Evolutionary conservation across 2,888 invertebrate genomes (phyloP).

Genomic region (Branchipolynoe longqiensis): DNA sequence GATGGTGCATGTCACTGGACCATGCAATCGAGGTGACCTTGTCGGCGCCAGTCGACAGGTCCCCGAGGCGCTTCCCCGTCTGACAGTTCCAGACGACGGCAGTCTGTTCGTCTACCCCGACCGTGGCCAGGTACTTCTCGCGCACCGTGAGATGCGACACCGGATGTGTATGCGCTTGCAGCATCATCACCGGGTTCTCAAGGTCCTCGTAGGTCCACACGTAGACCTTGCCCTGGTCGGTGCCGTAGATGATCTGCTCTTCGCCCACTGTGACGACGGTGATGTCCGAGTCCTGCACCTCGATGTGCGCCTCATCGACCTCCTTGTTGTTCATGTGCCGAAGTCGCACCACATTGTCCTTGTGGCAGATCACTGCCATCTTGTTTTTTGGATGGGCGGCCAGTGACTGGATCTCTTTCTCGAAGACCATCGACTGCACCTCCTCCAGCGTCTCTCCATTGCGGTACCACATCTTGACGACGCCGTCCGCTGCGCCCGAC

Average conservation of each 20-base stretch:
- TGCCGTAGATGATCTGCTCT: constrained; percentile 44
- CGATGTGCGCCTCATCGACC: constrained; percentile 41
- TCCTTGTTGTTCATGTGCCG: constrained; percentile 50
- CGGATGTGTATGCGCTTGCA: constrained; percentile 5
- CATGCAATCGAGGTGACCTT: constrained; percentile 3
- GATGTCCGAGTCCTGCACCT: constrained; percentile 44
- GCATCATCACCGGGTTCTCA: constrained; percentile 46
- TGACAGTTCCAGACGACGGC: constrained; percentile 32
- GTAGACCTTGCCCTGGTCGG: constrained; percentile 36
- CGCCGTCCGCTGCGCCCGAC: neutral
- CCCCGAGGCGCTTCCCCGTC: constrained; percentile 31
- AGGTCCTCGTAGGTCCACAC: constrained; percentile 40
- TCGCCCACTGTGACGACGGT: constrained; percentile 13
- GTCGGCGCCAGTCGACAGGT: constrained; percentile 1
- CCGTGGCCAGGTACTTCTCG: constrained; percentile 27
- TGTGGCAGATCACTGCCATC: constrained; percentile 19
- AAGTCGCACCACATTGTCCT: constrained; percentile 25
- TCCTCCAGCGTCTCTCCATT: constrained; percentile 18
- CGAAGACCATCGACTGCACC: neutral
- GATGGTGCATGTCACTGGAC: constrained; percentile 49
- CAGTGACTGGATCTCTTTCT: neutral
- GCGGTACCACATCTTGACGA: constrained; percentile 35
- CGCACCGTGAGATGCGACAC: constrained; percentile 17
- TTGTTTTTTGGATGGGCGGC: constrained; percentile 44
- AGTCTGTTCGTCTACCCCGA: constrained; percentile 10